phyloP scores from a whole-genome alignment of 1,140 invertebrate genomes.

The Macrosteles quadrilineatus region DNA sequence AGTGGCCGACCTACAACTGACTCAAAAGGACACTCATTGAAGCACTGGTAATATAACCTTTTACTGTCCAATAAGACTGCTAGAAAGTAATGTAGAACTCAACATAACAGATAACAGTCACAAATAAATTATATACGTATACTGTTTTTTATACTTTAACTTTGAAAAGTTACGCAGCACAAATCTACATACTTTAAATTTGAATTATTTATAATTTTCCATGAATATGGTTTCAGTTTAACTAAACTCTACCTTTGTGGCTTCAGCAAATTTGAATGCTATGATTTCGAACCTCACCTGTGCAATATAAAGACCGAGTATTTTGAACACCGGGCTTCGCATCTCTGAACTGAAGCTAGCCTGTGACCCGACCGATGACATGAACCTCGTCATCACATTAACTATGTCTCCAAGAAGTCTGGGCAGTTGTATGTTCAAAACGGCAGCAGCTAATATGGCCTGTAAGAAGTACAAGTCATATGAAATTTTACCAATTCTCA shows the following conservation, averaged over 20 bases:
- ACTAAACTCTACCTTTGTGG: no score
- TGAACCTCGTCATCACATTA: conserved; percentile 67
- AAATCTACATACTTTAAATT: no score
- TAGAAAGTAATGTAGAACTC: no score
- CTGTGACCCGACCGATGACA: conserved; percentile 44
- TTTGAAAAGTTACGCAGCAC: background rate
- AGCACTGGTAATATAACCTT: no score
- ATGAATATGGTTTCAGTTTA: no score
- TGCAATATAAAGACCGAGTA: conserved; percentile 65
- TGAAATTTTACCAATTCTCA: conserved; percentile 5
- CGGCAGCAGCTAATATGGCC: conserved; percentile 77
- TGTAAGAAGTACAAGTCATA: conserved; percentile 50
- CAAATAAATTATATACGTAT: no score
- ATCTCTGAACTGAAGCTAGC: conserved; percentile 56
- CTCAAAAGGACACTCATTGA: no score
- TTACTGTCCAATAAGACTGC: no score
- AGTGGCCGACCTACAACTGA: no score
- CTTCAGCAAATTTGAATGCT: no score
- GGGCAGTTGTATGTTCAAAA: conserved; percentile 82
- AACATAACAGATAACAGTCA: no score
- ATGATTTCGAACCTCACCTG: conserved; percentile 71
- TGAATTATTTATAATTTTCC: no score
- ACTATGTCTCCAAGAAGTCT: conserved; percentile 72
- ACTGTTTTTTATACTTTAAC: background rate
- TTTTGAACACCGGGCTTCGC: conserved; percentile 62